phyloP scores from a whole-genome alignment of 1,140 invertebrate genomes.

The Nephila pilipes region DNA sequence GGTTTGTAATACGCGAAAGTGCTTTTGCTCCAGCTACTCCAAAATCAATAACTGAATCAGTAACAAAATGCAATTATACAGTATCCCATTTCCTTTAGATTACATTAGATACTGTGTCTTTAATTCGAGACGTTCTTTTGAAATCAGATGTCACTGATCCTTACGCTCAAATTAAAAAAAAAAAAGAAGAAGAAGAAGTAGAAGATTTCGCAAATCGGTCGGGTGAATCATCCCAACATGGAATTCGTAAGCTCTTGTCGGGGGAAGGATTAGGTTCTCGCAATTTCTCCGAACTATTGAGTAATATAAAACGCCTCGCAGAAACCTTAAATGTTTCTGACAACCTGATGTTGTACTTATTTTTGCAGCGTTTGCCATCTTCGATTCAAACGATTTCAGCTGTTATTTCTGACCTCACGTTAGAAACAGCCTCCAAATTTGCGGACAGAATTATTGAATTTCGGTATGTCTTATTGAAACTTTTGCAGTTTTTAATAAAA shows the following conservation, averaged over 20 bases:
- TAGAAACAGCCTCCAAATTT: slow-evolving; percentile 25
- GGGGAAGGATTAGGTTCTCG: not conserved
- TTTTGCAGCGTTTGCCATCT: slow-evolving; percentile 33
- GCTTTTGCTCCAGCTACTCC: too few species aligned
- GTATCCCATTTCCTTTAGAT: too few species aligned
- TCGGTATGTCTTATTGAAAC: too few species aligned
- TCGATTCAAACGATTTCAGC: slow-evolving; percentile 31
- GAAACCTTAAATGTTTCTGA: not conserved
- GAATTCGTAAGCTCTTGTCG: not conserved
- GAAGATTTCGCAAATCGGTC: not conserved
- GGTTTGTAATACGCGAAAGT: too few species aligned
- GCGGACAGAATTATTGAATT: not conserved
- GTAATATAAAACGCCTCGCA: not conserved
- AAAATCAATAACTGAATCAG: too few species aligned
- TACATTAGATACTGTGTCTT: too few species aligned
- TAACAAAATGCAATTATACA: too few species aligned
- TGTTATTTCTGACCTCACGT: not conserved
- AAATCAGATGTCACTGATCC: too few species aligned
- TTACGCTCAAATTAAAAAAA: too few species aligned
- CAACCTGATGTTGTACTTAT: not conserved
- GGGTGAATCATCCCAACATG: not conserved
- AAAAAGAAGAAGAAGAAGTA: too few species aligned
- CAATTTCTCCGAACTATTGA: not conserved
- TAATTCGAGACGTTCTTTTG: too few species aligned
- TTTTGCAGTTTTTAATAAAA: not conserved